Percentiles rank a stretch among this genome's conserved stretches.
These are phyloP conservation scores for Trichopria drosophilae DNA, from an alignment of 2,888 invertebrate genomes.

Conservation along the genomic window DNA sequence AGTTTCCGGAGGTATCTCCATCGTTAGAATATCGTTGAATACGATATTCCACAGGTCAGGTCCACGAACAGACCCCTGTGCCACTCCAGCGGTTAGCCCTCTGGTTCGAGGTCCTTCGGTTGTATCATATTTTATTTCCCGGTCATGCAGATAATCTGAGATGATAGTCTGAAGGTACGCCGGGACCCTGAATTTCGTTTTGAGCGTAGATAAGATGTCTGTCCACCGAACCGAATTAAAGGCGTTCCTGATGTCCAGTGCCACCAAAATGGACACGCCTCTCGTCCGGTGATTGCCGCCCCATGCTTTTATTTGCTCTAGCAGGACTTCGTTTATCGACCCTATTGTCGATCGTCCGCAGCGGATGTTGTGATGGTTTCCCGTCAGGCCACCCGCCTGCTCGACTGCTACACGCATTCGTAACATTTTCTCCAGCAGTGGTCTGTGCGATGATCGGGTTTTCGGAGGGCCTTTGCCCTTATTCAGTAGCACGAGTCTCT, in stretches of 20 bases:
- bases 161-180: constrained; percentile 25
- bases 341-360: constrained; percentile 20
- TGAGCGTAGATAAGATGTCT: constrained; percentile 25
- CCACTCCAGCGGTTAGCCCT: constrained; percentile 25
- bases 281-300: constrained; percentile 16
- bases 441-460: constrained; percentile 20
- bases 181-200: constrained; percentile 16
- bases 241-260: constrained; percentile 26
- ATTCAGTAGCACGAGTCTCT: constrained; percentile 8
- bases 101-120: constrained; percentile 19
- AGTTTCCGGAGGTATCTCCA: constrained; percentile 29
- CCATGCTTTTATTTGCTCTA: constrained; percentile 7
- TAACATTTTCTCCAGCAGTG: background rate
- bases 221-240: constrained; percentile 32
- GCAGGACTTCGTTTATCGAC: constrained; percentile 26
- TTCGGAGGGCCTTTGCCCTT: constrained; percentile 5
- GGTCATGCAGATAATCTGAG: constrained; percentile 29
- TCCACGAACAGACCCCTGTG: constrained; percentile 33
- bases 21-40: constrained; percentile 29
- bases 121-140: constrained; percentile 24
- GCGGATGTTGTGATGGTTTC: constrained; percentile 7
- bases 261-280: constrained; percentile 27
- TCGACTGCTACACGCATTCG: background rate
- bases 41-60: constrained; percentile 36
- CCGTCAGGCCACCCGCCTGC: constrained; percentile 4